Percentiles rank a stretch among this genome's conserved stretches.
phyloP scores from a whole-genome alignment of 2,797 vertebrate genomes.

The Dendrocincla tyrannina region DNA sequence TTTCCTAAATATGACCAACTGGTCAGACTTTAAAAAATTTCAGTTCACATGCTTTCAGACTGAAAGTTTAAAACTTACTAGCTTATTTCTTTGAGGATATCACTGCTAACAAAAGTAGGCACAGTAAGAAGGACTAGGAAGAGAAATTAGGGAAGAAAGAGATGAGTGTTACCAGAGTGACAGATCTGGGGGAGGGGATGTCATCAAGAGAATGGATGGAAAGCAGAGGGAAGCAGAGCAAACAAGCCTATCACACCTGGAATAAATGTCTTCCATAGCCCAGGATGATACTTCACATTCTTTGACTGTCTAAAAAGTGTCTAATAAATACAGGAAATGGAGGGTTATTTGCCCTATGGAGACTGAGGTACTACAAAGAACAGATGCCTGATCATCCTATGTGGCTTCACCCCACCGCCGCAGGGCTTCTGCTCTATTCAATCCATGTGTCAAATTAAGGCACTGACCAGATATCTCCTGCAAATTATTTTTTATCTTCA shows the following conservation, averaged over 20 bases:
- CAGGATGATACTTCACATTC: neutral
- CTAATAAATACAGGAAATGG: neutral
- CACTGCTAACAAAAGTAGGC: neutral
- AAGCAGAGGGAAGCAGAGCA: neutral
- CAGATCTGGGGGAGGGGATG: neutral
- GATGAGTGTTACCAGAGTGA: neutral
- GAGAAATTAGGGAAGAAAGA: neutral
- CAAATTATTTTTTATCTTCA: neutral
- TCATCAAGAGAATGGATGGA: neutral
- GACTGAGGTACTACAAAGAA: neutral
- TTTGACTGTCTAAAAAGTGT: neutral
- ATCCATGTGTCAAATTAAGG: neutral
- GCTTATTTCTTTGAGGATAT: neutral
- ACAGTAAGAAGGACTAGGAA: neutral
- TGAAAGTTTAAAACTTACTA: neutral
- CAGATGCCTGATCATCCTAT: neutral
- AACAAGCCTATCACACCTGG: neutral
- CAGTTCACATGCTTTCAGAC: neutral
- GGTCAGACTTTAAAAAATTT: neutral
- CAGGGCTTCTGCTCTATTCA: neutral
- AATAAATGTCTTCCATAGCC: neutral
- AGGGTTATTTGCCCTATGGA: neutral
- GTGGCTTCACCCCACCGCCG: neutral
- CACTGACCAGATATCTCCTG: neutral
- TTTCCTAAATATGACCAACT: neutral